Conservation (phyloP, 2,888 invertebrate species). For the Aproaerema taeniolella region DNA sequence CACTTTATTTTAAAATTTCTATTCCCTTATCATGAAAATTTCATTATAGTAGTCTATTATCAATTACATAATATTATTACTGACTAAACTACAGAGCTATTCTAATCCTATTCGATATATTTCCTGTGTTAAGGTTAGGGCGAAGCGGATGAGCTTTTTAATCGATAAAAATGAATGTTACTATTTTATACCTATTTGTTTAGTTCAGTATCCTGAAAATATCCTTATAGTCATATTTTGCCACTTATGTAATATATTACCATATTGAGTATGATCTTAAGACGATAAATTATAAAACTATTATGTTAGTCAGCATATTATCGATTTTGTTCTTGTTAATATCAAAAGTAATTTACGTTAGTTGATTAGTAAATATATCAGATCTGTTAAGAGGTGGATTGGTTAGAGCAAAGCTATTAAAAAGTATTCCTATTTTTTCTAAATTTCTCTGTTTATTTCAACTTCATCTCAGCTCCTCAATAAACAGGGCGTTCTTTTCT, state of each 20-base stretch:
- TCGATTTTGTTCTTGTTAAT: too few species aligned
- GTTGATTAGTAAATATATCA: slow-evolving; percentile 20
- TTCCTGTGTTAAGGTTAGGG: slow-evolving; percentile 72
- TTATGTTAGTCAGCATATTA: too few species aligned
- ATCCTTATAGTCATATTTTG: too few species aligned
- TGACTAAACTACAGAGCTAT: not conserved
- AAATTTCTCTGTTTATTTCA: slow-evolving; percentile 9
- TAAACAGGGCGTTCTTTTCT: not conserved
- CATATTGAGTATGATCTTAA: too few species aligned
- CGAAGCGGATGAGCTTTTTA: slow-evolving; percentile 69
- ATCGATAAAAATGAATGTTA: slow-evolving; percentile 47
- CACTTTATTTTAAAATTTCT: too few species aligned
- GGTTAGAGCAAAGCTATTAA: slow-evolving; percentile 57
- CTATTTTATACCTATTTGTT: slow-evolving; percentile 13
- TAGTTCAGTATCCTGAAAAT: too few species aligned
- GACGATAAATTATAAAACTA: too few species aligned
- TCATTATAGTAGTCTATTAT: too few species aligned
- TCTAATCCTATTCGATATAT: too few species aligned
- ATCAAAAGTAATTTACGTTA: slow-evolving; percentile 9
- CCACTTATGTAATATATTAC: too few species aligned
- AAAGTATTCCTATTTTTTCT: slow-evolving; percentile 22
- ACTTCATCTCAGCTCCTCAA: slow-evolving; percentile 3
- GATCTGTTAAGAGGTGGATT: slow-evolving; percentile 29
- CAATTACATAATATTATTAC: too few species aligned
- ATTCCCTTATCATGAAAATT: too few species aligned